Conservation (phyloP, 2,797 vertebrate genomes). For the Gypaetus barbatus region DNA sequence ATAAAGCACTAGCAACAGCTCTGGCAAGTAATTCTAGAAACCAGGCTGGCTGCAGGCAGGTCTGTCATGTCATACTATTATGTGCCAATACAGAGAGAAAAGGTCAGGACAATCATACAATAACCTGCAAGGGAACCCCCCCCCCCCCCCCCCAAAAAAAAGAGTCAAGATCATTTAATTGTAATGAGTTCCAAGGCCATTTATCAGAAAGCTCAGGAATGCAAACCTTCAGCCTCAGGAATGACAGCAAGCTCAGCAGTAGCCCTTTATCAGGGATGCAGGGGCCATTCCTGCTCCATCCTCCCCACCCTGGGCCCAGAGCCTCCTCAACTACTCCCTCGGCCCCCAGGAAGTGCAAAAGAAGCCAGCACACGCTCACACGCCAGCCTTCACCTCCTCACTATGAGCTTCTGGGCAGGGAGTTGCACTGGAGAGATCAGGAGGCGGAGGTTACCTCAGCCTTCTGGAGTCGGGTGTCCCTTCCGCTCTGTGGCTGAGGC, state of each 20-base stretch:
- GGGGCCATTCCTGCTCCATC: background rate
- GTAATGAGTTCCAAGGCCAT: background rate
- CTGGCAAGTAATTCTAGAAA: background rate
- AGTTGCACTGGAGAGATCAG: background rate
- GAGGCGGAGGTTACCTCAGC: background rate
- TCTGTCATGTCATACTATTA: background rate
- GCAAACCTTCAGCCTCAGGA: background rate
- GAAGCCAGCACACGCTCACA: background rate
- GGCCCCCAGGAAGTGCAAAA: background rate
- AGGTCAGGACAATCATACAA: background rate
- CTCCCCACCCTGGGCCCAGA: background rate
- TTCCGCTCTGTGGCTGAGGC: background rate
- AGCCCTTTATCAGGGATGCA: background rate
- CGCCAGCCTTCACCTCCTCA: background rate
- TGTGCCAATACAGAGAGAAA: background rate
- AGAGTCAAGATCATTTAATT: background rate
- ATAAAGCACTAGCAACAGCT: background rate
- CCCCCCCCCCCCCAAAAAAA: no score
- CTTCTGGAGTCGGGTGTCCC: background rate
- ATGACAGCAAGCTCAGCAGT: background rate
- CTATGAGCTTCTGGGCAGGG: background rate
- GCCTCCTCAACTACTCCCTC: background rate
- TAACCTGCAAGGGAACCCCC: background rate
- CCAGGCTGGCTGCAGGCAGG: background rate
- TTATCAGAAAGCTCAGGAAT: background rate